Evolutionary conservation across 2,888 invertebrate species (phyloP).

Genomic region (Melieria omissa): DNA sequence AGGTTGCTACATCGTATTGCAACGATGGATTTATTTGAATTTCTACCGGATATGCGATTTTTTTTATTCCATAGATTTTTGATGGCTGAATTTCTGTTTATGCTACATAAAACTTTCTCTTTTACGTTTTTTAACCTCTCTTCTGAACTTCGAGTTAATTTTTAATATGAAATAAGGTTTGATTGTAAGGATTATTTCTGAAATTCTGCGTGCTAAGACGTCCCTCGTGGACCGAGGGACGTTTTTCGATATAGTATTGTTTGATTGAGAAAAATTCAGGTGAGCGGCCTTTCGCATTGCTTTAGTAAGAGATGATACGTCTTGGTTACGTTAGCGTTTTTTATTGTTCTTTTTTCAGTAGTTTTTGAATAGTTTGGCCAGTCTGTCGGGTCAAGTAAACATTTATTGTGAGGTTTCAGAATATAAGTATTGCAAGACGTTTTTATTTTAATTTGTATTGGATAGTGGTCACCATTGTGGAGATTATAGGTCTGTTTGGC

Average conservation of each 20-base stretch:
- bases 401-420: not conserved
- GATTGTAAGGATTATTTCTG: not conserved
- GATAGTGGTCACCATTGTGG: constrained; percentile 8
- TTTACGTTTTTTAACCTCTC: constrained; percentile 18
- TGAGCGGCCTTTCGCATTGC: not conserved
- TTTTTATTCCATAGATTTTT: constrained; percentile 29
- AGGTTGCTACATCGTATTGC: too few relatives aligned
- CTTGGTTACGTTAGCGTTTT: not conserved
- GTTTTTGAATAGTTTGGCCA: not conserved
- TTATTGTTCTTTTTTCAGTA: not conserved
- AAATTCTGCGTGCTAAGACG: not conserved
- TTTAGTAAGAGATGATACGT: not conserved
- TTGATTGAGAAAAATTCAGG: not conserved
- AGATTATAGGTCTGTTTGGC: too few relatives aligned
- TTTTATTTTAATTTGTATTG: constrained; percentile 17
- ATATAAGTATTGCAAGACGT: too few relatives aligned
- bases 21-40: too few relatives aligned
- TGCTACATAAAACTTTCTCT: constrained; percentile 11
- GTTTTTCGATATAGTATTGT: not conserved
- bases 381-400: not conserved
- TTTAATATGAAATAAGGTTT: constrained; percentile 15
- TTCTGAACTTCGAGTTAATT: constrained; percentile 8
- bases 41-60: too few relatives aligned
- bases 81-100: constrained; percentile 19
- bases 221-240: constrained; percentile 21